Percentiles rank a stretch among this genome's conserved stretches.
phyloP scores from a whole-genome alignment of 2,113 vertebrate genomes.

The Ctenodactylus gundi region DNA sequence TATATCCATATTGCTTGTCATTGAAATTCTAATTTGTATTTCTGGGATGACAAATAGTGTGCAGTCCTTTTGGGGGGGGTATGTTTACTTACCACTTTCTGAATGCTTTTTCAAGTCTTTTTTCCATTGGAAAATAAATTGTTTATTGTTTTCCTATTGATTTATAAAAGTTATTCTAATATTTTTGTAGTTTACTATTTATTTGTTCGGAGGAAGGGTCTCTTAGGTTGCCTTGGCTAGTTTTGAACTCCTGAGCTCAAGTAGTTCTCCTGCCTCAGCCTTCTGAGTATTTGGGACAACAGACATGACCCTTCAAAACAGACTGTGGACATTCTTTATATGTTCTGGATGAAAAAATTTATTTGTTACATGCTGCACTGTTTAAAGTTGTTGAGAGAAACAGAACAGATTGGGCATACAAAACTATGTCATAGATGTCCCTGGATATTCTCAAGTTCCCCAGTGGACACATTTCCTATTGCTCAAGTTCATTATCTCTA shows the following conservation, averaged over 20 bases:
- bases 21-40: background rate
- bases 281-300: background rate
- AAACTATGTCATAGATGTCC: background rate
- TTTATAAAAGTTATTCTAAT: background rate
- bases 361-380: background rate
- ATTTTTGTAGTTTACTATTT: no score
- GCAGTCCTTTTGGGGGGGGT: no score
- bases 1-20: fast-evolving
- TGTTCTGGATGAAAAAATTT: background rate
- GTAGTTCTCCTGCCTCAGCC: background rate
- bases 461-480: no score
- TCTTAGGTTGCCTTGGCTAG: background rate
- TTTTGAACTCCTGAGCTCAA: background rate
- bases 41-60: background rate
- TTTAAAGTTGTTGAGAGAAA: background rate
- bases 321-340: background rate
- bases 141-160: background rate
- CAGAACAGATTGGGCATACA: background rate
- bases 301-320: fast-evolving
- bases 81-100: background rate
- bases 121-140: background rate
- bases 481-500: background rate
- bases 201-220: background rate
- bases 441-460: background rate
- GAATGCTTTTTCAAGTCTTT: background rate